Evolutionary conservation across 2,797 vertebrate genomes (phyloP), one percentile per base, ranked within the genome.

Genomic region (Danio jaintianensis): DNA sequence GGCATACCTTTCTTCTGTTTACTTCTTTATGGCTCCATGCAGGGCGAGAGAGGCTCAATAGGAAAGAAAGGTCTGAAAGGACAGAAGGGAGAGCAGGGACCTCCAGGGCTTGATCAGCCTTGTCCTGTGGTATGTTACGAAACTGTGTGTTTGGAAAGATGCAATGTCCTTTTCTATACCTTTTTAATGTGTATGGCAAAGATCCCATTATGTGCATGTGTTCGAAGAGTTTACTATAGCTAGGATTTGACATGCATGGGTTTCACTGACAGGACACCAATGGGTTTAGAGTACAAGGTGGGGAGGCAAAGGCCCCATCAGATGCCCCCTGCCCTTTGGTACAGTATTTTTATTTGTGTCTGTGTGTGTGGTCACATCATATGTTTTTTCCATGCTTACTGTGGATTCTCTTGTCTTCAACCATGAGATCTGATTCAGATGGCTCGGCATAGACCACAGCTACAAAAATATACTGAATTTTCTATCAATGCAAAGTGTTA

Each of bases 1-100:
- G 47, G 20, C n/a, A 40, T 36, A 45, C 22, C 12, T 55, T 7
- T 72, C 16, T 6, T 12, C 5, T 40, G 9, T 43, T 15, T 3
- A 12, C 20, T 18, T 71, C 8, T 71, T 36, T 20, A 5, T 40
- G 6, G 47, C 38, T 70, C 47, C 10, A 53, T 47, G 2, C 90
- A 98, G 97, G 97, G 97, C 11, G 97, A 98, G 79, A 92, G 96
- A 89, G 96, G 97, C 71, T 73, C 92, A 0, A 93, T 95, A 0
- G 97, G 97, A 29, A 95, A 96, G 87, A 96, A 95, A 91, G 97
- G 97, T 80, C 93, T 96, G 58, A 98, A 98, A 89, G 97, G 97
- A 75, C 95, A 96, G 87, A 98, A 98, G 83, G 97, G 97, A 74
- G 97, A 98, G 48, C 97, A 98, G 5, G 97, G 97, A 42, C 96